These are phyloP conservation scores for Lepidonotus clava DNA, from an alignment of 2,888 invertebrate species.

Conservation along the genomic window DNA sequence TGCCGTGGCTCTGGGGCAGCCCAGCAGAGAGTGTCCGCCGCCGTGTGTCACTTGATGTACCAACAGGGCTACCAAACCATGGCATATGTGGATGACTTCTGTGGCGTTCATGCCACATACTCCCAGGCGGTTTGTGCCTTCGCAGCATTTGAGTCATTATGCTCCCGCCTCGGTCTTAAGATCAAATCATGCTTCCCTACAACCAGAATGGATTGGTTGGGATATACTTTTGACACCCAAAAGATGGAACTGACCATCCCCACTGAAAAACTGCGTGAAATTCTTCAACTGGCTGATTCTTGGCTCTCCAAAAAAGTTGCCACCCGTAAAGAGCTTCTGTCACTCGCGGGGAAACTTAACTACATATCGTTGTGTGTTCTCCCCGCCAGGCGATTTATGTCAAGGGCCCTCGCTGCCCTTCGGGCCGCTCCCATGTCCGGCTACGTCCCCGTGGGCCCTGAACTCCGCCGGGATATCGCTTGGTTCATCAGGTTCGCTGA, in stretches of 20 bases:
- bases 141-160: background rate
- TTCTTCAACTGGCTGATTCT: background rate
- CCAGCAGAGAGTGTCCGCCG: background rate
- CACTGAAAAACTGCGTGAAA: background rate
- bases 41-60: background rate
- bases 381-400: background rate
- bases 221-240: background rate
- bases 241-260: background rate
- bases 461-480: background rate
- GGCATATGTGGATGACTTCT: slow-evolving; percentile 11
- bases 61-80: background rate
- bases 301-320: background rate
- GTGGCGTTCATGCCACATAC: background rate
- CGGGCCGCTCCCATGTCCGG: background rate
- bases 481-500: background rate
- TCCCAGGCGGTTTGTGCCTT: background rate
- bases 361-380: background rate
- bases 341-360: background rate
- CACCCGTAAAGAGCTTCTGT: background rate
- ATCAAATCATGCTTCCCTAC: background rate
- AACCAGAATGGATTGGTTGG: background rate
- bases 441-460: background rate
- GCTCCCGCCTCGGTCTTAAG: background rate
- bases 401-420: background rate
- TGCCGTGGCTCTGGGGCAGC: background rate